Conservation (phyloP, 2,888 invertebrate genomes). For the Eupithecia subumbrata region DNA sequence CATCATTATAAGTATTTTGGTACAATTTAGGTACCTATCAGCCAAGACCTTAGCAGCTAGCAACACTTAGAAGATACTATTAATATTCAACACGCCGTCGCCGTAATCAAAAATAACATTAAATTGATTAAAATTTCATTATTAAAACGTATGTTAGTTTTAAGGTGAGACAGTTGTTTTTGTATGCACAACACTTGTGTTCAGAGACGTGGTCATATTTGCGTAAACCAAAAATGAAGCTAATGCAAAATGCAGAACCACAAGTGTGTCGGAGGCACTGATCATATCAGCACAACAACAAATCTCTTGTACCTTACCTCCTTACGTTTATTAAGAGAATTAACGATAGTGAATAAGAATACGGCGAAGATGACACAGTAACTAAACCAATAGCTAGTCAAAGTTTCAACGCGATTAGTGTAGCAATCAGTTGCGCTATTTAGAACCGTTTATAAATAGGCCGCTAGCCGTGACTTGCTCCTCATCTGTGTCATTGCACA, state of each 20-base stretch:
- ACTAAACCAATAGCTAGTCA: neutral
- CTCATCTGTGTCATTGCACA: conserved; percentile 16
- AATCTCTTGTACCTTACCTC: neutral
- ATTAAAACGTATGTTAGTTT: no score
- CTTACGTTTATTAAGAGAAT: neutral
- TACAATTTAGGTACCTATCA: neutral
- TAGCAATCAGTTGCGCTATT: conserved; percentile 59
- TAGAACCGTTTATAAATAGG: conserved; percentile 55
- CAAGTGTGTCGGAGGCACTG: no score
- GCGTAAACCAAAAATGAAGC: no score
- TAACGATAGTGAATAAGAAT: neutral
- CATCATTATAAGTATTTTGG: neutral
- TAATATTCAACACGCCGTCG: neutral
- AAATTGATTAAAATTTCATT: no score
- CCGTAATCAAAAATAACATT: no score
- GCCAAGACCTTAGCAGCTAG: neutral
- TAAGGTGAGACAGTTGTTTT: no score
- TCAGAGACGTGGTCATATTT: no score
- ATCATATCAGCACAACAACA: no score
- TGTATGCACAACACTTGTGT: no score
- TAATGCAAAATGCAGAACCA: no score
- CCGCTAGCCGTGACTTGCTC: conserved; percentile 52
- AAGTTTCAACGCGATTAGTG: conserved; percentile 46
- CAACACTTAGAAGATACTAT: neutral
- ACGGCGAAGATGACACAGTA: conserved; percentile 1